Conservation (phyloP, 1,140 invertebrate species). For the Drosophila ananassae region DNA sequence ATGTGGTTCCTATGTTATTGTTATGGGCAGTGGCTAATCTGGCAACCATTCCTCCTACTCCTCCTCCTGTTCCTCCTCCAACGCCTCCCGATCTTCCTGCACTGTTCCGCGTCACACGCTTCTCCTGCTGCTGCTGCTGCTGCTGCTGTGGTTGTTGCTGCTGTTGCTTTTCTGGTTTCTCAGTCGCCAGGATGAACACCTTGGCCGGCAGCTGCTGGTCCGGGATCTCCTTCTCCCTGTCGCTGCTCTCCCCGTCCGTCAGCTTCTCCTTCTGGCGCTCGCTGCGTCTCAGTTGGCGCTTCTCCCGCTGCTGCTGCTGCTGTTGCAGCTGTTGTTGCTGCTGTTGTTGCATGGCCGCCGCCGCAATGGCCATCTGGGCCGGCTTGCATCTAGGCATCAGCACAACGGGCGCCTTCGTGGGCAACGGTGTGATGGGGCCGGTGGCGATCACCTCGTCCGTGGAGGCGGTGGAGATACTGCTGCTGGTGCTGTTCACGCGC, state of each 20-base stretch:
- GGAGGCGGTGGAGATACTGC: slow-evolving; percentile 77
- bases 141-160: slow-evolving; percentile 13
- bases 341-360: slow-evolving; percentile 24
- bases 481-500: slow-evolving; percentile 81
- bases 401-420: slow-evolving; percentile 61
- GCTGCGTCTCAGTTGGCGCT: slow-evolving; percentile 59
- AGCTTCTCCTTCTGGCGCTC: slow-evolving; percentile 64
- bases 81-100: slow-evolving; percentile 54
- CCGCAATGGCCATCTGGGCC: slow-evolving; percentile 49
- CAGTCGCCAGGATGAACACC: slow-evolving; percentile 14
- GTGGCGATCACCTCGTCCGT: slow-evolving; percentile 52
- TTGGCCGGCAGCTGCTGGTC: slow-evolving; percentile 35
- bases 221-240: slow-evolving; percentile 33
- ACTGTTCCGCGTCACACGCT: slow-evolving; percentile 71
- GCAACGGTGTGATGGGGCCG: slow-evolving; percentile 4
- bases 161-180: slow-evolving; percentile 17
- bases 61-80: not conserved
- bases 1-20: slow-evolving; percentile 47
- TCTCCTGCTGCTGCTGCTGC: slow-evolving; percentile 33
- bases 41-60: slow-evolving; percentile 23
- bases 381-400: slow-evolving; percentile 67
- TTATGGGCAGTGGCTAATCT: slow-evolving; percentile 62
- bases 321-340: slow-evolving; percentile 39
- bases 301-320: slow-evolving; percentile 46
- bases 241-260: slow-evolving; percentile 62